Evolutionary conservation across 2,888 invertebrate species (phyloP).

Genomic region (Incurvaria masculella): DNA sequence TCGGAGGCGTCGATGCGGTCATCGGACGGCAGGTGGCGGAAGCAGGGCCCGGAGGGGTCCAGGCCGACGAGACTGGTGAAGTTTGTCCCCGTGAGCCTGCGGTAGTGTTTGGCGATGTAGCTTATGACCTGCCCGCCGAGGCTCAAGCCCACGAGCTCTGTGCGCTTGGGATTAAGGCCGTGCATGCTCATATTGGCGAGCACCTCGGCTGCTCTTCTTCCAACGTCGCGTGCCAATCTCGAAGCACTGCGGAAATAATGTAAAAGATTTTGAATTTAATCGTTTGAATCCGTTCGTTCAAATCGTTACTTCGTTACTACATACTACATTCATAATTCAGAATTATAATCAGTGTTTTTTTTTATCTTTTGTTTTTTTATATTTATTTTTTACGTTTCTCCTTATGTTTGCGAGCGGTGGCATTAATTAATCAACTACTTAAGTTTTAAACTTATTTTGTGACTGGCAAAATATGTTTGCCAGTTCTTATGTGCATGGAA

Average conservation of each 20-base stretch:
- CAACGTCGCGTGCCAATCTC: slow-evolving; percentile 27
- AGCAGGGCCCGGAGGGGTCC: slow-evolving; percentile 40
- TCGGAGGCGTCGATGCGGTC: slow-evolving; percentile 31
- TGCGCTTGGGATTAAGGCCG: slow-evolving; percentile 31
- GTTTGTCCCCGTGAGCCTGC: slow-evolving; percentile 26
- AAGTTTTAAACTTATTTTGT: no score
- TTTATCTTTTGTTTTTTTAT: no score
- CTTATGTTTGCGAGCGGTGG: no score
- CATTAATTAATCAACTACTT: no score
- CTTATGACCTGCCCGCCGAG: slow-evolving; percentile 36
- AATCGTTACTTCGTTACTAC: no score
- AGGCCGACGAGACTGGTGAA: slow-evolving; percentile 29
- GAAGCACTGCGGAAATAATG: slow-evolving; percentile 28
- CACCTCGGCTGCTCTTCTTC: slow-evolving; percentile 32
- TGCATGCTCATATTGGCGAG: slow-evolving; percentile 24
- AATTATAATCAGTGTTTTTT: no score
- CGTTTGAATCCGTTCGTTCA: no score
- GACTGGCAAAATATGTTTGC: no score
- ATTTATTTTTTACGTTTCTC: no score
- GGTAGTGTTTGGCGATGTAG: slow-evolving; percentile 33
- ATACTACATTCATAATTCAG: no score
- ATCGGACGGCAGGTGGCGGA: slow-evolving; percentile 30
- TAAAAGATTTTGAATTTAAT: no score
- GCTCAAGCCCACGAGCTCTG: slow-evolving; percentile 33
- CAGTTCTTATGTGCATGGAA: no score